Evolutionary conservation across 2,797 vertebrate genomes (phyloP).

Genomic region (Spea hammondii): DNA sequence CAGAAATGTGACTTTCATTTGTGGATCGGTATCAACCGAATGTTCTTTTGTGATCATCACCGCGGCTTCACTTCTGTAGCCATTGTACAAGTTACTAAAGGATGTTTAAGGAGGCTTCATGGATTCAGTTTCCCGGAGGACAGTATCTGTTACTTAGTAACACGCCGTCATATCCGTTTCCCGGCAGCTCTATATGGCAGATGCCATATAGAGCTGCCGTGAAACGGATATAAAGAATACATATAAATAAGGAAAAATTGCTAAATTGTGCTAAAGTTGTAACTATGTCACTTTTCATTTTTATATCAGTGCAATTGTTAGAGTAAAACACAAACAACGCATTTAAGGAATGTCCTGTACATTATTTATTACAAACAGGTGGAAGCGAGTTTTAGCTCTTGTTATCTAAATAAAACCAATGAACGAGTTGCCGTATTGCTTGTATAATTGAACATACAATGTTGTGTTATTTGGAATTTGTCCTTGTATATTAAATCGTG

Average conservation of each 20-base stretch:
- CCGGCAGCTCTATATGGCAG: slow-evolving; percentile 14
- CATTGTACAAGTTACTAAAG: slow-evolving; percentile 43
- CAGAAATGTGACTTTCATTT: slow-evolving; percentile 54
- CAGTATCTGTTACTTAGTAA: slow-evolving; percentile 66
- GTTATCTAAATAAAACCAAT: neutral
- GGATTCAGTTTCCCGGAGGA: slow-evolving; percentile 61
- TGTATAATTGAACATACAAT: no score
- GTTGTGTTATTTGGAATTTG: no score
- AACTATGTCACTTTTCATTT: no score
- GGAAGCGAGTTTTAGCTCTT: neutral
- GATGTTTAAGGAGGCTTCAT: slow-evolving; percentile 47
- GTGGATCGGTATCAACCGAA: slow-evolving; percentile 58
- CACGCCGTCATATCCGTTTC: slow-evolving; percentile 49
- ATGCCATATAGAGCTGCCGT: no score
- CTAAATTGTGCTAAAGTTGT: no score
- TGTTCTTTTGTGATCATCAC: slow-evolving; percentile 43
- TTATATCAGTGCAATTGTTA: no score
- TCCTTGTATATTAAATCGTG: no score
- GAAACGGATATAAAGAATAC: no score
- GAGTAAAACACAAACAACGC: neutral
- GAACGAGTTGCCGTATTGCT: no score
- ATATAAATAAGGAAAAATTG: no score
- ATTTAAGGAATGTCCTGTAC: no score
- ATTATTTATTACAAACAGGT: no score
- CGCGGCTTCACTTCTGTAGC: slow-evolving; percentile 36